Evolutionary conservation across 2,888 invertebrate species (phyloP).

Genomic region (Melieria crassipennis): DNA sequence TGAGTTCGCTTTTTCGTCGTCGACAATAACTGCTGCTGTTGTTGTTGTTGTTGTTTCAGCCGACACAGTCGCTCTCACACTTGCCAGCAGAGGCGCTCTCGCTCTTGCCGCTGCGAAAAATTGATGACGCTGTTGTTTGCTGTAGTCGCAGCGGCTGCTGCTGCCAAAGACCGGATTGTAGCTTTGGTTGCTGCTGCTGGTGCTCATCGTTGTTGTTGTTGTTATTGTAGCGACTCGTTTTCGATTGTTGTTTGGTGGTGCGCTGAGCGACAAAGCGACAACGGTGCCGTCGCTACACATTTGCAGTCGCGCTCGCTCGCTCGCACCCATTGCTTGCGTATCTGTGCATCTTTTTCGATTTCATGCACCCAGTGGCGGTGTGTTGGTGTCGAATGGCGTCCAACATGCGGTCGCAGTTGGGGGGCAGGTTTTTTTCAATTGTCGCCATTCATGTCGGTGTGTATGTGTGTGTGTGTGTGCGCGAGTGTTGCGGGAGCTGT

Average conservation of each 20-base stretch:
- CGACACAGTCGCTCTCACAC: neutral
- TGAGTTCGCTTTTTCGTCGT: neutral
- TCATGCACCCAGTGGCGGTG: conserved; percentile 15
- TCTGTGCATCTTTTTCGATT: conserved; percentile 32
- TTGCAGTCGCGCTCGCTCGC: neutral
- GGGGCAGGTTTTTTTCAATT: neutral
- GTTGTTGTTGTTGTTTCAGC: neutral
- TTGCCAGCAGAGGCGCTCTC: neutral
- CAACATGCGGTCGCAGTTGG: conserved; percentile 33
- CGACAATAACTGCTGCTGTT: conserved; percentile 1
- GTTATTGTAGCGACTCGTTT: conserved; percentile 24
- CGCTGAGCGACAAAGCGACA: neutral
- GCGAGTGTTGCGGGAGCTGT: conserved; percentile 33
- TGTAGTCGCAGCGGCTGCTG: conserved; percentile 25
- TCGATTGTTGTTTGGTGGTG: too few relatives aligned
- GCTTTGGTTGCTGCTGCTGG: conserved; percentile 2
- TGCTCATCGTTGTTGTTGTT: neutral
- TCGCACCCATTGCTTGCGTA: neutral
- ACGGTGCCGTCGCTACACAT: neutral
- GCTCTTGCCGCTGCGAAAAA: neutral
- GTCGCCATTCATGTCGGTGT: neutral
- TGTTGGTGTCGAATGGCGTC: conserved; percentile 6
- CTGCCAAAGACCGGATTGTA: conserved; percentile 36
- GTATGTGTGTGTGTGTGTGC: conserved; percentile 15
- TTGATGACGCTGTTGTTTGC: conserved; percentile 21